These are phyloP conservation scores for Peromyscus maniculatus DNA, from an alignment of 2,113 vertebrate species.

Conservation along the genomic window DNA sequence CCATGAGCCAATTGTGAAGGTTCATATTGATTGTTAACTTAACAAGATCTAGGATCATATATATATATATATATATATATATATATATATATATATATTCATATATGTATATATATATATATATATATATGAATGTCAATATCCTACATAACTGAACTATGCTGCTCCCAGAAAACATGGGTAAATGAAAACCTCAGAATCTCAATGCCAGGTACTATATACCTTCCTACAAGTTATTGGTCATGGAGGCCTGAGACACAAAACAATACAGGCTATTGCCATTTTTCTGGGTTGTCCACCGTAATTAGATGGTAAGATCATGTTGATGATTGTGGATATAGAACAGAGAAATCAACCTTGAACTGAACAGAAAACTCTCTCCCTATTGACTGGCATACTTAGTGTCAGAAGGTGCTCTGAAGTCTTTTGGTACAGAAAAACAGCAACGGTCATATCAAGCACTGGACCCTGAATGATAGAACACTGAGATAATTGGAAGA, in stretches of 20 bases:
- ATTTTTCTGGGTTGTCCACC: background rate
- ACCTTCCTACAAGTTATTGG: background rate
- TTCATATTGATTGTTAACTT: background rate
- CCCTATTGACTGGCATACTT: background rate
- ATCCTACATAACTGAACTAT: background rate
- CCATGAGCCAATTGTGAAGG: background rate
- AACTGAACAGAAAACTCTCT: background rate
- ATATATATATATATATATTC: no score
- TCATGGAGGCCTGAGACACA: background rate
- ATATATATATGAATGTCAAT: background rate
- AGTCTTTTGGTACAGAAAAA: background rate
- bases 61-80: no score
- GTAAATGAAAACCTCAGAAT: background rate
- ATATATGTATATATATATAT: no score
- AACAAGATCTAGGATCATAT: background rate
- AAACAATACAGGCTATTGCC: background rate
- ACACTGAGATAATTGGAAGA: background rate
- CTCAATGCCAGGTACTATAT: background rate
- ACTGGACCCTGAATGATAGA: background rate
- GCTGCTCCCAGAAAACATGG: background rate
- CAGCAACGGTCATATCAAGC: background rate
- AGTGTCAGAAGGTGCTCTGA: background rate
- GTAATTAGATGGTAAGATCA: background rate
- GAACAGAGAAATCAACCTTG: background rate
- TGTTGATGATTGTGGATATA: background rate